These are phyloP conservation scores for Brotula barbata DNA, from an alignment of 2,797 vertebrate species.

Conservation along the genomic window DNA sequence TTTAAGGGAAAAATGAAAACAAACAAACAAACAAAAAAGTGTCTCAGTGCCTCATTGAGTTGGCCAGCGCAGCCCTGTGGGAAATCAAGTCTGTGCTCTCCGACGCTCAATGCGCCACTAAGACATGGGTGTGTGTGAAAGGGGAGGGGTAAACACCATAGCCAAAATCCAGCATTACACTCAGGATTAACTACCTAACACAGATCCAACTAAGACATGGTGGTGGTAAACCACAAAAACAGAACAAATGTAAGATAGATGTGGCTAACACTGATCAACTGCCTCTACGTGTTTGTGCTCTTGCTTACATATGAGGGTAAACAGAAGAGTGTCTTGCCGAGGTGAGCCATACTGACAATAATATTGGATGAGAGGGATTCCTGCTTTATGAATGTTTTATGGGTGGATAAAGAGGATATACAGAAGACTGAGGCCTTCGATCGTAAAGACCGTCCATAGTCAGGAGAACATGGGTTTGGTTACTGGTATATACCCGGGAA, in stretches of 20 bases:
- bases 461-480: constrained; percentile 1
- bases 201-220: constrained; percentile 10
- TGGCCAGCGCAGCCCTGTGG: constrained; percentile 54
- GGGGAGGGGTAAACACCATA: background rate
- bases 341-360: constrained; percentile 54
- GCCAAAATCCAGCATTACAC: constrained; percentile 47
- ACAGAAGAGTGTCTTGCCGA: constrained; percentile 12
- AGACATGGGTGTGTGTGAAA: constrained; percentile 18
- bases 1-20: constrained; percentile 3
- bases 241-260: constrained; percentile 41
- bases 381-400: constrained; percentile 51
- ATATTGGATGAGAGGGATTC: constrained; percentile 39
- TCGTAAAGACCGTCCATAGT: constrained; percentile 27
- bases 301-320: too few relatives aligned
- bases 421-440: constrained; percentile 22
- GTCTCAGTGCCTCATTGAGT: constrained; percentile 47
- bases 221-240: constrained; percentile 21
- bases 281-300: too few relatives aligned
- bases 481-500: constrained; percentile 17
- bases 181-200: constrained; percentile 51
- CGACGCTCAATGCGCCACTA: constrained; percentile 40
- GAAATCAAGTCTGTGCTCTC: constrained; percentile 73
- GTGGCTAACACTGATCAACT: constrained; percentile 18
- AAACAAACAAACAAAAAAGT: constrained; percentile 12
- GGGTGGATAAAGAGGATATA: constrained; percentile 44